Evolutionary conservation across 2,888 invertebrate genomes (phyloP), one percentile per base, ranked within the genome.

Genomic region (Sarcophaga caerulescens): DNA sequence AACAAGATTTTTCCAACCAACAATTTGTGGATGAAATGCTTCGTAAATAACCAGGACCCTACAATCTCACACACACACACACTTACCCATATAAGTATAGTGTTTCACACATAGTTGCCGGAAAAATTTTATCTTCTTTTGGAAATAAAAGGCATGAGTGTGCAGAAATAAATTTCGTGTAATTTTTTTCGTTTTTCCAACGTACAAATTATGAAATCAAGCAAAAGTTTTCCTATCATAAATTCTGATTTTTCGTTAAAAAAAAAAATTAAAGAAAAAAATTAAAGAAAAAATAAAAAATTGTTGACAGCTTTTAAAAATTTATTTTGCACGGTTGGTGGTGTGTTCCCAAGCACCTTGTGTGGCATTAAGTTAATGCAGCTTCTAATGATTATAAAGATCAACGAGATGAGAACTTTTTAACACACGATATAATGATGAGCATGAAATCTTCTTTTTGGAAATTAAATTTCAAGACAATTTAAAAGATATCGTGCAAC

Each of bases 1-100:
- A 84, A 84, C 80, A 78, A 83, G 83, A 81, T 69, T 86, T 52
- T 86, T 71, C 12, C 52, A 35, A 57, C 71, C 68, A 79, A 79
- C 65, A 80, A 44, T 52, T 74, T 83, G 62, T 69, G 45, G 71
- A 17, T 74, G 59, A 65, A 78, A 75, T 70, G 47, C 69, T 63
- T 17, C 68, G 45, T 68, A 59, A 45, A 62, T 23, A 47, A 76
- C 44, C 19, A 68, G 23, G 71, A 35, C 35, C 57, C 3, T 14
- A 17, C 65, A 59, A n/a, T 35, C n/a, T 63, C 60, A 57, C 25
- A 66, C 45, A 47, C 23, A 35, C 19, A 35, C 44, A 17, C 11
- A 60, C 19, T 19, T 14, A 12, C 14, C 21, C 59, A 8, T 14
- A 57, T 45, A n/a, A n/a, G n/a, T n/a, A 69, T 17, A 44, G 19